Base-by-base conservation (phyloP, 2,797 vertebrate species). In the Microctenopoma stevenorrisi region DNA sequence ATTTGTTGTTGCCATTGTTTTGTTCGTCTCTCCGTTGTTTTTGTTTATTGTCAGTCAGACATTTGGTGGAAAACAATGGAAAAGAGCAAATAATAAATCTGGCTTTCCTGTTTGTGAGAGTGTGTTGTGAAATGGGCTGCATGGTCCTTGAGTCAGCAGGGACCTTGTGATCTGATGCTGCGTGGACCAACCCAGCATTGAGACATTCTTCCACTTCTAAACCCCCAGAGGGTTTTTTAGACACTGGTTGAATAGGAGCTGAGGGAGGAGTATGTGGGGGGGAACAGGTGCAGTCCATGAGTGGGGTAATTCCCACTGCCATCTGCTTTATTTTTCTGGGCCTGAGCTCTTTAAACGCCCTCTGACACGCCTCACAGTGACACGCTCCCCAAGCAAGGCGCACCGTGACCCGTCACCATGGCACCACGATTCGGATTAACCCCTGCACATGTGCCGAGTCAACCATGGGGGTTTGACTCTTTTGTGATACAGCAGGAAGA, bases 181-280 rank as follows among this genome's bases (percentile, higher is more conserved):
- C 35, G 56, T 40, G 68, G 82, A 88, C 83, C 81, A 84, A 68
- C 76, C 79, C 84, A 54, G 70, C 87, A 88, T 87, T 90, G 73
- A 92, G 84, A 91, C 90, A 94, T 94, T 94, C 92, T 94, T 93
- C 71, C 74, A 90, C 92, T 92, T 93, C 88, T 92, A 91, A 93
- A 88, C 73, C 77, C 87, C 91, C 82, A 76, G 89, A 90, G 91
- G 79, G 79, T 81, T 85, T 74, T 86, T 65, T 89, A 86, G 84
- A 91, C 91, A 90, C 88, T 88, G 85, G 88, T 92, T 92, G 91
- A 92, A 91, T 91, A 67, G 89, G 66, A 75, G 69, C 61, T 0
- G 51, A 79, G 85, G 90, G 88, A 86, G 86, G 87, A 84, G 87
- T 44, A 40, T 5, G 25, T 2, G 51, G 64, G 72, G 72, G 75